Evolutionary conservation across 2,888 invertebrate genomes (phyloP), one percentile per base, ranked within the genome.

Genomic region (Tetragnatha montana): DNA sequence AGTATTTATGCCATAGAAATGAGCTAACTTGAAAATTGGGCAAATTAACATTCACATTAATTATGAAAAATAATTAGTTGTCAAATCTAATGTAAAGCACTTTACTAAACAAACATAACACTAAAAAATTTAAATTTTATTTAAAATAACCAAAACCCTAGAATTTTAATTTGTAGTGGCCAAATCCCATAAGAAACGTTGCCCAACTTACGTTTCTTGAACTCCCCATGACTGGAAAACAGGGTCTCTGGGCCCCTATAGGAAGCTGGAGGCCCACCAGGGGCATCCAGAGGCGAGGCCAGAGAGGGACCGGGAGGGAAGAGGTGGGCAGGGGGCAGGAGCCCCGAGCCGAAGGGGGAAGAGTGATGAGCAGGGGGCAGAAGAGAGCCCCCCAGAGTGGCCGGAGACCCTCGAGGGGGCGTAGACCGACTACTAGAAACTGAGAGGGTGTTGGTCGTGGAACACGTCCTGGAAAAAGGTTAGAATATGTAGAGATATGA

Each of bases 161-260:
- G 14, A 8, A 35, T 4, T 47, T 47, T 12, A 17, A 35, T 7
- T 14, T 2, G 12, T 3, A 73, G 47, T 47, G 8, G 17, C 7
- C 8, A 35, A 76, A 76, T 50, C 19, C 7, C 8, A 8, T 35
- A 35, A 2, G 8, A 10, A 21, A n/a, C 6, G 49, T 6, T 19
- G 12, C 7, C 47, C 8, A 35, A 85, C 89, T 89, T 49, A 89
- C 89, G 89, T 81, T 89, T 89, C 35, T 87, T 90, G 81, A 87
- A 91, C 91, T 91, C 91, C 91, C 90, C 91, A 80, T 91, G 92
- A 71, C 88, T 88, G 49, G 91, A 91, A 74, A 92, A 91, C 19
- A 92, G 87, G 8, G 90, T 91, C 73, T 92, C 92, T 22, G 91
- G 90, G 8, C 91, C 89, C 35, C 35, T 35, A 35, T 35, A 35